Evolutionary conservation across 2,888 invertebrate genomes (phyloP), one percentile per base, ranked within the genome.

Genomic region (Aporophyla lueneburgensis): DNA sequence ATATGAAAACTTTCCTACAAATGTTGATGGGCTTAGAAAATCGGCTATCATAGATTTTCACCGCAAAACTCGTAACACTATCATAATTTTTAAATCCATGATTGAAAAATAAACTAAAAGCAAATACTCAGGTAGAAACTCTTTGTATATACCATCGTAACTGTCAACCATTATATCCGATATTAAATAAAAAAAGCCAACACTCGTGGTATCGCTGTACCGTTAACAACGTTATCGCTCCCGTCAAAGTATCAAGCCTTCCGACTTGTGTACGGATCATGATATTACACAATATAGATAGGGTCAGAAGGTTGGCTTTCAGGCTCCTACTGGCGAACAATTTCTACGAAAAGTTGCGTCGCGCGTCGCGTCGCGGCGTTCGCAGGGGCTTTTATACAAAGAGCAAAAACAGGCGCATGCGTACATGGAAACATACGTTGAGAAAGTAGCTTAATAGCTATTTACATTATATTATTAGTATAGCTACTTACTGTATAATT

Each of bases 231-330:
- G 71, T 81, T 87, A 87, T 76, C 78, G 71, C 72, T 71, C 73
- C 70, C 73, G 86, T 86, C 81, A 87, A 87, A 85, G 85, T 85
- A 85, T 87, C 87, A 75, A 74, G 77, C 66, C 81, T 88, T 85
- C 84, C 87, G 88, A 78, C 86, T 85, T 71, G 72, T 76, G 53
- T 68, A 73, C 84, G 80, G 73, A 79, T 79, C 86, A 82, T 71
- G 78, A 53, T 46, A 51, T 49, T 33, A 63, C 51, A 80, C 16
- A 27, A 43, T 33, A 56, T 0, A 21, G 0, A 14, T 9, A 21
- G 5, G 0, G 2, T 12, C 72, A 59, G 58, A 76, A 80, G 76
- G 27, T 21, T 10, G 2, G 12, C 46, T 59, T 46, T 46, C 10
- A 46, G 43, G 43, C 43, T 12, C 43, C 43, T 12, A 46, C n/a